phyloP scores from a whole-genome alignment of 1,140 invertebrate genomes.

The Calycopis cecrops region DNA sequence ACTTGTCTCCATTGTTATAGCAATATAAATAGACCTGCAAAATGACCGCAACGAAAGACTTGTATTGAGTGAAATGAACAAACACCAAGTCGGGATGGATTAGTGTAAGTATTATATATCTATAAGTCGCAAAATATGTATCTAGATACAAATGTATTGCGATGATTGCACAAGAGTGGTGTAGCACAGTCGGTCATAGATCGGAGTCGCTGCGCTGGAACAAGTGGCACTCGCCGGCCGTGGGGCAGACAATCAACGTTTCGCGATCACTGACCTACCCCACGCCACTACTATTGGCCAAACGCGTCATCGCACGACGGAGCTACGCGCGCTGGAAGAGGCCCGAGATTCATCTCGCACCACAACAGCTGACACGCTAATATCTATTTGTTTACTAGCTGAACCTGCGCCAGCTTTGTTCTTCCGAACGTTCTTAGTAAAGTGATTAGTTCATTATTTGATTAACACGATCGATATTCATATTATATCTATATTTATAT shows the following conservation, averaged over 20 bases:
- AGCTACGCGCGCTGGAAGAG: not conserved
- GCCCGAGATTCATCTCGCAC: not conserved
- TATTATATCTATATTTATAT: too few species aligned
- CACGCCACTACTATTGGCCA: slow-evolving; percentile 46
- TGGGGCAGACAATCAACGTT: slow-evolving; percentile 35
- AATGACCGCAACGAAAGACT: too few species aligned
- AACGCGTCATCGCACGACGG: slow-evolving; percentile 39
- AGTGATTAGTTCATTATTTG: not conserved
- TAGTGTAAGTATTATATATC: too few species aligned
- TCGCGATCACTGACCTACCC: slow-evolving; percentile 59
- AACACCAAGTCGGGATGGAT: too few species aligned
- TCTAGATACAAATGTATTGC: not conserved
- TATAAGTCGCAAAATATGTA: not conserved
- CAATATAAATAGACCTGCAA: too few species aligned
- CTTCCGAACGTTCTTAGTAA: not conserved
- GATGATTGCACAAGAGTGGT: not conserved
- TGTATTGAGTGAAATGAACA: too few species aligned
- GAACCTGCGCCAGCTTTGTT: not conserved
- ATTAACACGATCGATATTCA: too few species aligned
- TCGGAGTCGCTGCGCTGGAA: slow-evolving; percentile 15
- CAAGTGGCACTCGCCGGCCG: slow-evolving; percentile 26
- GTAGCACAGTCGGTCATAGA: not conserved
- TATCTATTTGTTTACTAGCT: not conserved
- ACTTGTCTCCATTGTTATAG: too few species aligned
- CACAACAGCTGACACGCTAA: not conserved